Percentiles rank a stretch among this genome's conserved stretches.
phyloP scores from a whole-genome alignment of 2,888 invertebrate species.

The Diploptera punctata region DNA sequence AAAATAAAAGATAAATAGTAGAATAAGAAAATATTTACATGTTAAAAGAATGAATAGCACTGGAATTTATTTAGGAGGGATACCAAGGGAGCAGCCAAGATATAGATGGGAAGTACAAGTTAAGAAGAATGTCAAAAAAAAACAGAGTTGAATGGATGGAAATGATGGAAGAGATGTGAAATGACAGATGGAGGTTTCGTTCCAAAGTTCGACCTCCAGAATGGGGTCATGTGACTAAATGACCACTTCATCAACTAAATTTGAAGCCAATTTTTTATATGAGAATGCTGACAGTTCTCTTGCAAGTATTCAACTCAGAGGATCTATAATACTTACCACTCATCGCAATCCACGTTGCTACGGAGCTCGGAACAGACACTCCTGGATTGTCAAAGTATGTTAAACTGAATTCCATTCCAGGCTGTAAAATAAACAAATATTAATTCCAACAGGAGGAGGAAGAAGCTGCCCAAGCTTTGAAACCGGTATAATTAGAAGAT shows the following conservation, averaged over 20 bases:
- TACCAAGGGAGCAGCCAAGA: no score
- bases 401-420: slow-evolving; percentile 80
- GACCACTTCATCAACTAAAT: background rate
- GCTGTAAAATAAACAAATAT: slow-evolving; percentile 60
- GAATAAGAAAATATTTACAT: no score
- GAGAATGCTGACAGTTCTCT: background rate
- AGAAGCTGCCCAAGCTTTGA: no score
- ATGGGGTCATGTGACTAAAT: background rate
- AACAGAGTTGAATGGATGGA: no score
- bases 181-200: background rate
- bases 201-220: background rate
- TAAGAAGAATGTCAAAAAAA: no score
- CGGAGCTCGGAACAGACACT: slow-evolving; percentile 72
- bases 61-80: background rate
- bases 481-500: no score
- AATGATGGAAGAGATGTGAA: background rate
- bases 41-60: no score
- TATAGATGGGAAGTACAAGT: no score
- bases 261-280: background rate
- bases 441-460: no score
- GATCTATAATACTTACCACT: slow-evolving; percentile 52
- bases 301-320: background rate
- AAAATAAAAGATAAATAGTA: no score
- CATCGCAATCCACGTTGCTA: slow-evolving; percentile 73
- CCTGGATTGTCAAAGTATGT: slow-evolving; percentile 92